Evolutionary conservation across 2,888 invertebrate genomes (phyloP).

Genomic region (Philaethria dido): DNA sequence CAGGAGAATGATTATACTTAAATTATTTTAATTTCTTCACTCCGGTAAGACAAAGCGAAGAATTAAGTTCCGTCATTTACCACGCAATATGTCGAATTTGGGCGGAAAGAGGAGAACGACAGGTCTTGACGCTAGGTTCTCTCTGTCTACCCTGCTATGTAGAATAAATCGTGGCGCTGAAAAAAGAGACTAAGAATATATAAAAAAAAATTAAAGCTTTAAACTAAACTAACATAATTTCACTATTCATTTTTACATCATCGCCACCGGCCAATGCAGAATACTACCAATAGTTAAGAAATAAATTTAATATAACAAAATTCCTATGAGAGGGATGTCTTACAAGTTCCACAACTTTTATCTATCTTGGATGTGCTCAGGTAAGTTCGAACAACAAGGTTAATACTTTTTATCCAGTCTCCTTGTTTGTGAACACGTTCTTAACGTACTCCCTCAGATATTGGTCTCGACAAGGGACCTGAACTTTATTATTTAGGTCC

Average conservation of each 20-base stretch:
- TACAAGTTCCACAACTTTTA: constrained; percentile 16
- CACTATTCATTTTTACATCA: background rate
- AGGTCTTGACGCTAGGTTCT: too few species aligned
- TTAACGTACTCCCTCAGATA: constrained; percentile 14
- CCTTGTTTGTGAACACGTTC: constrained; percentile 23
- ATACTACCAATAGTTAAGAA: background rate
- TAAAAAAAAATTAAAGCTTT: too few species aligned
- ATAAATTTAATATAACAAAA: constrained; percentile 13
- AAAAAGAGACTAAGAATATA: too few species aligned
- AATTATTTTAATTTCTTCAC: too few species aligned
- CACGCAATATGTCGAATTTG: too few species aligned
- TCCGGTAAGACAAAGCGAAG: too few species aligned
- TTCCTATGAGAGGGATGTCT: constrained; percentile 6
- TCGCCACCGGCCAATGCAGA: background rate
- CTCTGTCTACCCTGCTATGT: too few species aligned
- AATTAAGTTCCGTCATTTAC: too few species aligned
- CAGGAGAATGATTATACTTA: too few species aligned
- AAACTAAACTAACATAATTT: too few species aligned
- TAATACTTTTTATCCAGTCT: constrained; percentile 27
- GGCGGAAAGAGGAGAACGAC: too few species aligned
- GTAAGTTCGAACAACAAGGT: constrained; percentile 24
- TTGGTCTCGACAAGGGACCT: constrained; percentile 18
- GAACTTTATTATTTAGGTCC: constrained; percentile 27
- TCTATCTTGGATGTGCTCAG: constrained; percentile 6
- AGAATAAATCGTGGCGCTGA: too few species aligned